These are phyloP conservation scores for Cyclophora punctaria DNA, from an alignment of 2,888 invertebrate species.

Conservation along the genomic window DNA sequence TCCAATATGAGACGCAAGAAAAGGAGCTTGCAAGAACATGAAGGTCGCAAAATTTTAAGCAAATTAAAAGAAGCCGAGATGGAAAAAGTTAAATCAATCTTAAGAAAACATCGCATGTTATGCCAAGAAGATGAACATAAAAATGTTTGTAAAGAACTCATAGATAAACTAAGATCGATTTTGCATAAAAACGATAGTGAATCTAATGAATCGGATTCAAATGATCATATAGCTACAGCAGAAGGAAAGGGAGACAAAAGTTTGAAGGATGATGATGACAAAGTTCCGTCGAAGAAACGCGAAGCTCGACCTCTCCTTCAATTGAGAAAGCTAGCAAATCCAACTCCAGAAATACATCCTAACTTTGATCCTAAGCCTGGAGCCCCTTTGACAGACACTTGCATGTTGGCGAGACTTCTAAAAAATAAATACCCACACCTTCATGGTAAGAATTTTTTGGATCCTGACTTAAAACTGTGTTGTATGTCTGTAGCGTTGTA, in stretches of 20 bases:
- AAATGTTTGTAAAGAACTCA: constrained; percentile 47
- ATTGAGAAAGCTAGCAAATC: constrained; percentile 6
- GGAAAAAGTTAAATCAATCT: constrained; percentile 43
- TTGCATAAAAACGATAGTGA: constrained; percentile 7
- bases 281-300: constrained; percentile 28
- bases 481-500: no score
- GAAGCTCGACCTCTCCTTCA: constrained; percentile 23
- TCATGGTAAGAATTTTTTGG: constrained; percentile 28
- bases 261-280: constrained; percentile 8
- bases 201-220: not conserved
- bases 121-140: constrained; percentile 43
- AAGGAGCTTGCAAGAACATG: constrained; percentile 25
- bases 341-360: constrained; percentile 14
- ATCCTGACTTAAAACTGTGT: no score
- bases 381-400: constrained; percentile 35
- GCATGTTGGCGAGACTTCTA: constrained; percentile 44
- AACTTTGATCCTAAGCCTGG: constrained; percentile 3
- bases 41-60: constrained; percentile 12
- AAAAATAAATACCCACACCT: constrained; percentile 39
- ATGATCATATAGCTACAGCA: constrained; percentile 5
- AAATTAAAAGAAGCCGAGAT: constrained; percentile 34
- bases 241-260: constrained; percentile 2
- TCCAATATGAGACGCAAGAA: constrained; percentile 25
- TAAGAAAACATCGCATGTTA: constrained; percentile 42
- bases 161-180: constrained; percentile 39